Base-by-base conservation (phyloP, 2,113 vertebrate genomes). In the Ciconia maguari region DNA sequence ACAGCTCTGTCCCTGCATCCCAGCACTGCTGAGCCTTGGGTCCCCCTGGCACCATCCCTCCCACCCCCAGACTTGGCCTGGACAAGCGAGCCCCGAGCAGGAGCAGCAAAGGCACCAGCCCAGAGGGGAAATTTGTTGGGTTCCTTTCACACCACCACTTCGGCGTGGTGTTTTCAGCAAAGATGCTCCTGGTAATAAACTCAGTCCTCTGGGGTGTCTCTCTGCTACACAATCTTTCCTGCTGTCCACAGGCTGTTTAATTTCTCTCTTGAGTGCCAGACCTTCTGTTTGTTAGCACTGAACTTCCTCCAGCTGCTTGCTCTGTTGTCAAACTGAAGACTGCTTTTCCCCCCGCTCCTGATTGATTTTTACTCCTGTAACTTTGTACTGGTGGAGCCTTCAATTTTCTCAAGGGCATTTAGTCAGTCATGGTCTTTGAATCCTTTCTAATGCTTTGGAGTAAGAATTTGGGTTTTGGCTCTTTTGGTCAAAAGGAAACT, bases 81-180 rank as follows among this genome's bases (percentile, higher is more conserved):
- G 51, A 70, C 1, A 2, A 81, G n/a, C 11, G 18, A 86, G 32
- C 11, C 20, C 36, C 19, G 13, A 22, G 49, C 27, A 68, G 26
- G 7, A 57, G 26, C 38, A 38, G 57, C 54, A 58, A 32, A 93
- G n/a, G 4, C 7, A 51, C 24, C n/a, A 30, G 48, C 84, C 48
- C 55, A 78, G 38, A 84, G 16, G 18, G 34, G 32, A 68, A 54
- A 54, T 42, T 6, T 17, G 12, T 14, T 42, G 14, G 1, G 1
- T 76, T 61, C 68, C 25, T 57, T 74, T 87, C 38, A 44, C 6
- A 54, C 9, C 46, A 49, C 9, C 2, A 6, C 6, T 85, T 21
- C 5, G 3, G 27, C 0, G 0, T 27, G n/a, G 13, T 5, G 25
- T 17, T 74, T 79, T 22, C 84, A 89, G 46, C 24, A 62, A 74